phyloP scores from a whole-genome alignment of 2,888 invertebrate species.

The Argyresthia goedartella region DNA sequence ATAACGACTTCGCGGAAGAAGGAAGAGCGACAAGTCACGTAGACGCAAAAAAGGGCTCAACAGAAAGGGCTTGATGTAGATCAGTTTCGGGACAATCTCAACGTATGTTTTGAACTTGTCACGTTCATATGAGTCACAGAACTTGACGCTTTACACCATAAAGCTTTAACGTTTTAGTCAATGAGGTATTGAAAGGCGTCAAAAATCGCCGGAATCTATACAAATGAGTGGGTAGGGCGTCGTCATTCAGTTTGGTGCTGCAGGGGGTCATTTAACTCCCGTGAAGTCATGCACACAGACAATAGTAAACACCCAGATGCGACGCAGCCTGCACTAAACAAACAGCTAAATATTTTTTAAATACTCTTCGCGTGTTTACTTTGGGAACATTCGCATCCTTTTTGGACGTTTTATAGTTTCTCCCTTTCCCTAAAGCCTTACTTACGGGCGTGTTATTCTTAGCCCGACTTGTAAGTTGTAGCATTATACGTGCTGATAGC shows the following conservation, averaged over 20 bases:
- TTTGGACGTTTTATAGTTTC: neutral
- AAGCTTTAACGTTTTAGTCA: no score
- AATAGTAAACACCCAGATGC: neutral
- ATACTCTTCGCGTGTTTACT: no score
- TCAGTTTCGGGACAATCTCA: neutral
- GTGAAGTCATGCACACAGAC: neutral
- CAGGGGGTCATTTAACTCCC: conserved; percentile 5
- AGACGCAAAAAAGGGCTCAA: no score
- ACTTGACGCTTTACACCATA: no score
- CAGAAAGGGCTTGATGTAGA: neutral
- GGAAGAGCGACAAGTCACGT: neutral
- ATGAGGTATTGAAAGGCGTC: no score
- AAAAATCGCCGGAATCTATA: no score
- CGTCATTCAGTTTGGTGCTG: no score
- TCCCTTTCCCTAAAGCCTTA: neutral
- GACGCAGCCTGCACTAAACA: neutral
- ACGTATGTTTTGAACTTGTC: neutral
- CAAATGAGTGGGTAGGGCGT: neutral
- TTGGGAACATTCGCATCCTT: neutral
- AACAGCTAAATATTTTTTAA: conserved; percentile 2
- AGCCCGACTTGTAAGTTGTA: neutral
- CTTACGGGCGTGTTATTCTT: neutral
- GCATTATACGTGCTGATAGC: conserved; percentile 2
- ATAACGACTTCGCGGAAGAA: neutral
- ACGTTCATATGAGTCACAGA: conserved; percentile 1